Base-by-base conservation (phyloP, 1,140 invertebrate genomes). In the Hylyphantes graminicola region DNA sequence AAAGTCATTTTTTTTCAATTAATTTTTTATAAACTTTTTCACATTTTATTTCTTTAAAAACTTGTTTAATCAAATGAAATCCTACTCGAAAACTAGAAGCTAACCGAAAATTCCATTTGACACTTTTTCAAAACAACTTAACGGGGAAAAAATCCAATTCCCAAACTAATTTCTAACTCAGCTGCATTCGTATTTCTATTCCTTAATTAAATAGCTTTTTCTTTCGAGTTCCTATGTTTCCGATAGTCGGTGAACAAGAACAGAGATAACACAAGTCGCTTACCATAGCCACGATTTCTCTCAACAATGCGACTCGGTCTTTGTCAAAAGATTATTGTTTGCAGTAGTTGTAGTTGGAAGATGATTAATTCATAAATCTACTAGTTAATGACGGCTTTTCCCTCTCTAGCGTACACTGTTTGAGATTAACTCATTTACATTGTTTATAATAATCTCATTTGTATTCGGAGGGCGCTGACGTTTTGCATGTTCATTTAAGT, bases 191-290 rank as follows among this genome's bases (percentile, higher is more conserved):
- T n/a, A 48, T 48, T 21, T 63, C 48, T 9, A 11, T 21, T 21
- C 17, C 55, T 63, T 76, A 76, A 76, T 76, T 76, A 76, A 76
- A 63, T 76, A 11, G 21, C 53, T 74, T 63, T 76, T 76, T 63
- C 57, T 51, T 48, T 50, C 55, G 35, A 53, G 57, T 61, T 17
- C 57, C 53, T n/a, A 17, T 63, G 57, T 63, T 76, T 61, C 57
- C 51, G 74, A 64, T 61, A 57, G 55, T 21, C 13, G 54, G 13
- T 54, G 35, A 15, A 70, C 53, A 15, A 59, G 53, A 74, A 70
- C 68, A 70, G 54, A 48, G 65, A 68, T 15, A 35, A 35, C 35
- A 35, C 35, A 50, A 68, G 35, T 68, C 1, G 35, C 35, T 15
- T 48, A 35, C 70, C 70, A 48, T 53, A 7, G 67, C 50, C 50